Conservation (phyloP, 2,888 invertebrate species). For the Tetranychus piercei region DNA sequence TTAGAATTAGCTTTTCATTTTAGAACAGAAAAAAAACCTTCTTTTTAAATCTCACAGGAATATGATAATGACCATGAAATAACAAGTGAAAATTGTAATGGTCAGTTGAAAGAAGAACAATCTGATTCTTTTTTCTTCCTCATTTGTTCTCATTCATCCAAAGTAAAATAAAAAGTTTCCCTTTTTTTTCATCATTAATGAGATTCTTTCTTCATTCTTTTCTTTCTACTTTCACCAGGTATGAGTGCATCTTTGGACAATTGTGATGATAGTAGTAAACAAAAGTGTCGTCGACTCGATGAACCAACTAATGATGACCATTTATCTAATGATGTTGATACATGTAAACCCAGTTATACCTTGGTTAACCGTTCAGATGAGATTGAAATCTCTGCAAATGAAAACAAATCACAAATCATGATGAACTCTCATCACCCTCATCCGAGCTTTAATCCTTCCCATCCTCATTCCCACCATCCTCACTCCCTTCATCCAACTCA, state of each 20-base stretch:
- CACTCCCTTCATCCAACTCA: not conserved
- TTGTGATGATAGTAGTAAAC: not conserved
- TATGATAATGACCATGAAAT: too few species aligned
- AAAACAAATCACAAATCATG: not conserved
- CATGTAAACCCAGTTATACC: too few species aligned
- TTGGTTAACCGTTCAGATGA: not conserved
- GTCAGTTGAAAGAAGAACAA: too few species aligned
- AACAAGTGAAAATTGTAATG: too few species aligned
- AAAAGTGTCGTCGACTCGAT: not conserved
- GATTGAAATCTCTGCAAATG: not conserved
- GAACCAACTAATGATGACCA: not conserved
- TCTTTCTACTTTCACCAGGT: not conserved
- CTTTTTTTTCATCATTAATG: not conserved
- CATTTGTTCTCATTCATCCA: not conserved
- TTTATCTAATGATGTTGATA: not conserved
- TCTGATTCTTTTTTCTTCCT: not conserved
- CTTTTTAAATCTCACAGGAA: too few species aligned
- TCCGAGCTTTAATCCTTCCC: not conserved
- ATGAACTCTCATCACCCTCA: not conserved
- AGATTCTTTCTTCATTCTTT: not conserved
- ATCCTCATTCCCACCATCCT: not conserved
- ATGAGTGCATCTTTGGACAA: not conserved
- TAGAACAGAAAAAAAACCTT: too few species aligned
- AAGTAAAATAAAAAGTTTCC: not conserved
- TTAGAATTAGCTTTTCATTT: too few species aligned